phyloP scores from a whole-genome alignment of 2,888 invertebrate species.

The Diabrotica balteata region DNA sequence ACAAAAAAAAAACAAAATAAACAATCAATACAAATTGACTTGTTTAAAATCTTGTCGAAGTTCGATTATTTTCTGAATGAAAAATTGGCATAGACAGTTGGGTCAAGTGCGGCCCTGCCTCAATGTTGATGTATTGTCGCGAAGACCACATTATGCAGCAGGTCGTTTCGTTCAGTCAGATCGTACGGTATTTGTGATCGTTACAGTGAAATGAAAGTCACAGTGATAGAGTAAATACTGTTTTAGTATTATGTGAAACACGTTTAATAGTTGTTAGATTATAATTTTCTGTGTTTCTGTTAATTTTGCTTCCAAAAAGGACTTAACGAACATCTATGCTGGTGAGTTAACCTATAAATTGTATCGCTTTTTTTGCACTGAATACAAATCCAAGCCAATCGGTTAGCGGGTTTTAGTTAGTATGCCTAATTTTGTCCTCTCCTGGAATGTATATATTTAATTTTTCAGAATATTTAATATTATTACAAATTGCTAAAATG shows the following conservation, averaged over 20 bases:
- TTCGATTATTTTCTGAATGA: too few relatives aligned
- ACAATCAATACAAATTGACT: too few relatives aligned
- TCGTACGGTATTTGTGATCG: conserved; percentile 10
- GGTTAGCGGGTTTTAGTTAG: neutral
- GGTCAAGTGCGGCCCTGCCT: neutral
- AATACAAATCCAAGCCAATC: conserved; percentile 1
- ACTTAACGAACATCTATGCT: neutral
- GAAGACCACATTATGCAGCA: conserved; percentile 11
- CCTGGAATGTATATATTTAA: too few relatives aligned
- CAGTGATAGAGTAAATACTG: conserved; percentile 1
- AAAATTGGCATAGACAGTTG: too few relatives aligned
- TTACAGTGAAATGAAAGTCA: conserved; percentile 16
- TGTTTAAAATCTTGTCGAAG: too few relatives aligned
- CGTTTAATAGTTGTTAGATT: neutral
- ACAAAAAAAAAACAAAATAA: too few relatives aligned
- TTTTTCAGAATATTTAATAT: too few relatives aligned
- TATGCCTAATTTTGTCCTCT: neutral
- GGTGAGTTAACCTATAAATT: conserved; percentile 14
- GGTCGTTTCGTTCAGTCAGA: conserved; percentile 10
- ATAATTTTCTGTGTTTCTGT: conserved; percentile 11
- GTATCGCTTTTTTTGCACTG: neutral
- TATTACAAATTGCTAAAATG: too few relatives aligned
- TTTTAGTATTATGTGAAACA: conserved; percentile 6
- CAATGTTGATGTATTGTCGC: conserved; percentile 18
- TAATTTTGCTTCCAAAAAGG: neutral